Evolutionary conservation across 2,888 invertebrate species (phyloP).

Genomic region (Chromoteleia sp.): DNA sequence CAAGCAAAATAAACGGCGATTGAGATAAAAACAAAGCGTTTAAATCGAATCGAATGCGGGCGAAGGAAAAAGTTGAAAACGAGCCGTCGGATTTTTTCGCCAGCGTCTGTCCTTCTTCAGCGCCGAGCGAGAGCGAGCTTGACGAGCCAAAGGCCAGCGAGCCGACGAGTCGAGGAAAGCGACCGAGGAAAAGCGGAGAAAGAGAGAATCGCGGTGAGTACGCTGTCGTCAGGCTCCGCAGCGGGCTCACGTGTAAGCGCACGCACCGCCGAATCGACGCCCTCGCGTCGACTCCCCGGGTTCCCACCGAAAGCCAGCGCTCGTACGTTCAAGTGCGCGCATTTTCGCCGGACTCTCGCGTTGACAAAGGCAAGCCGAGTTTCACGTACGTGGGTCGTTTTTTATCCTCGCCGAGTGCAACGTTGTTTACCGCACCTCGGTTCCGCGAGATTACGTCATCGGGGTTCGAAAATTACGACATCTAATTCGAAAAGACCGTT

Average conservation of each 20-base stretch:
- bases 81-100: conserved; percentile 6
- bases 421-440: too few species aligned
- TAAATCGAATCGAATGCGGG: neutral
- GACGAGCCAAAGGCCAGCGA: conserved; percentile 40
- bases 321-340: too few species aligned
- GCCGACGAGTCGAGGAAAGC: conserved; percentile 25
- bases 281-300: neutral
- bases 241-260: too few species aligned
- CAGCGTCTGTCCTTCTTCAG: conserved; percentile 32
- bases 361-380: conserved; percentile 8
- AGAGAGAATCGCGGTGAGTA: conserved; percentile 33
- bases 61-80: neutral
- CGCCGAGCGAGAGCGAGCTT: conserved; percentile 20
- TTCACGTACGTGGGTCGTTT: neutral
- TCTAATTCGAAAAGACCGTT: too few species aligned
- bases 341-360: conserved; percentile 16
- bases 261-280: neutral
- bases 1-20: neutral
- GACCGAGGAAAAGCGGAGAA: conserved; percentile 16
- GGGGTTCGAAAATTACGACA: too few species aligned
- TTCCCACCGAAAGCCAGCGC: neutral
- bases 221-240: conserved; percentile 6
- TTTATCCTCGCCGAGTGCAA: neutral
- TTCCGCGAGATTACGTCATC: too few species aligned
- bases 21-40: neutral